Base-by-base conservation (phyloP, 2,113 vertebrate genomes). In the Ceyx margarethae region DNA sequence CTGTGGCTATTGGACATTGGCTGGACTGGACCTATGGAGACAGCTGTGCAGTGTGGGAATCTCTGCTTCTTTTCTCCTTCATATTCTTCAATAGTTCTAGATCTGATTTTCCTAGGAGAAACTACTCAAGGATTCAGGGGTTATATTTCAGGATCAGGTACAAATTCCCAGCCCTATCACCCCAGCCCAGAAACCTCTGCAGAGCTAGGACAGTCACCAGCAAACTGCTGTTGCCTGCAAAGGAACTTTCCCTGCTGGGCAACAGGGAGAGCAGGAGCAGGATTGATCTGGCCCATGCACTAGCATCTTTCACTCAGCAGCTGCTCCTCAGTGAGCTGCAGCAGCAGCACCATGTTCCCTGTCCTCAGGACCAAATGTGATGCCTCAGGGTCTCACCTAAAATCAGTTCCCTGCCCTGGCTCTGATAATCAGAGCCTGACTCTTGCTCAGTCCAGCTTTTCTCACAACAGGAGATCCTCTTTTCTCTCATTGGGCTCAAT, bases 341-440 rank as follows among this genome's bases (percentile, higher is more conserved):
- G 29, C 64, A 56, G 18, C 42, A 78, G 43, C 28, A 2, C 29
- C 7, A 5, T 6, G 37, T 23, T 65, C 50, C 67, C 50, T 13
- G 6, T 6, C 3, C 64, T n/a, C 1, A 1, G 1, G 0, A 50
- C 28, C 28, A 25, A 15, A 11, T 23, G 10, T 4, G 14, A 21
- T 5, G n/a, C 12, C 28, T 64, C n/a, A 29, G 14, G 46, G 8
- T 65, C 53, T 51, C 53, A 10, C 11, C 48, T 54, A 40, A 53
- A 43, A 33, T 48, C 1, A 0, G 4, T 62, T 72, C 72, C 54
- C 66, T 58, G 21, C 42, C 48, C 43, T 9, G 48, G n/a, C 37
- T 61, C 35, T 46, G 58, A 31, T 16, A 37, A 69, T 11, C 57
- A 31, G 17, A 57, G 25, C 67, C 5, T 22, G 29, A 48, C 43